Evolutionary conservation across 2,113 vertebrate species (phyloP).

Genomic region (Platysteira castanea): DNA sequence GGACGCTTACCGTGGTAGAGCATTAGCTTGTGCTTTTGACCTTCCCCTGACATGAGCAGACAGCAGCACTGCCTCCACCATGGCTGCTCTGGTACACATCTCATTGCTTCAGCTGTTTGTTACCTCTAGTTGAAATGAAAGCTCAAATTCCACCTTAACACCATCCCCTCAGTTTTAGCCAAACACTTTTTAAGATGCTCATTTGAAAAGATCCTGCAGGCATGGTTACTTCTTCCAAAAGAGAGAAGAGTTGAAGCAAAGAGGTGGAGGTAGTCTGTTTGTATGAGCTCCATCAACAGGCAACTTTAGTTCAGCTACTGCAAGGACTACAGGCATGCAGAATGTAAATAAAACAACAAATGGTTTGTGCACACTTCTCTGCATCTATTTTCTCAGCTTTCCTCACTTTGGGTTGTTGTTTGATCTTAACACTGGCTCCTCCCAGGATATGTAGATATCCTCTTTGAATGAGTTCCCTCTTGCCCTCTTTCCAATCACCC

Average conservation of each 20-base stretch:
- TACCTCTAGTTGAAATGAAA: neutral
- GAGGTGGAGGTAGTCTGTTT: neutral
- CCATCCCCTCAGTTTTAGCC: neutral
- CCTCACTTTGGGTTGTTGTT: neutral
- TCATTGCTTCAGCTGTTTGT: neutral
- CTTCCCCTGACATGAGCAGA: neutral
- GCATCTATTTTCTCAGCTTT: neutral
- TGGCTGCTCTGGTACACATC: neutral
- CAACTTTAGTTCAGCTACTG: neutral
- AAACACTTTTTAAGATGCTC: neutral
- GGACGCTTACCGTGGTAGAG: neutral
- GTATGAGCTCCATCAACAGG: neutral
- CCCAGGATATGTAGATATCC: neutral
- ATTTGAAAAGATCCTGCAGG: neutral
- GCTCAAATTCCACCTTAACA: neutral
- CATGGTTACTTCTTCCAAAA: neutral
- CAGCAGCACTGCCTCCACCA: neutral
- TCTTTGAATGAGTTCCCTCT: neutral
- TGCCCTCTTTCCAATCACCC: neutral
- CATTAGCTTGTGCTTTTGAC: neutral
- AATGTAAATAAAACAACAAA: neutral
- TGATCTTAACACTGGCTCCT: neutral
- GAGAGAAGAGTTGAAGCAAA: neutral
- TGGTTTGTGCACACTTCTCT: neutral
- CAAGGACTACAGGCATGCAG: neutral